Base-by-base conservation (phyloP, 2,113 vertebrate species). In the Xiphophorus maculatus region DNA sequence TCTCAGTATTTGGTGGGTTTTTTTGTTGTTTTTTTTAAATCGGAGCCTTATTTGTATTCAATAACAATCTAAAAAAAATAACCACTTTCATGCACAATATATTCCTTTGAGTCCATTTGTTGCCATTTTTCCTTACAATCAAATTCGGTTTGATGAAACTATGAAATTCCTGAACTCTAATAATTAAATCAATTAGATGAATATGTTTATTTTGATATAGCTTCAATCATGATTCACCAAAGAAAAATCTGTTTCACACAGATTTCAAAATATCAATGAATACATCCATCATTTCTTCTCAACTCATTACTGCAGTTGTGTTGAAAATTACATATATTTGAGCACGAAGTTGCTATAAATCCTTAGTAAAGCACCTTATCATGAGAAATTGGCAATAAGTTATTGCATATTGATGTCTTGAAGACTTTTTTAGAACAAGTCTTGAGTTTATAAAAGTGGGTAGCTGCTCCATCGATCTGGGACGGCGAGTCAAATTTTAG, bases 401-500 rank as follows among this genome's bases (percentile, higher is more conserved):
- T 67, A 32, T 66, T 61, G 65, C 28, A 65, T 78, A 71, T 42
- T 69, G 54, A 86, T 76, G 8, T n/a, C 69, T 71, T 67, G 27
- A 69, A 85, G 81, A 73, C 0, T 4, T 54, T 82, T 78, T 73
- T 62, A 33, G 79, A 51, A 63, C 17, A 61, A 62, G 44, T 44
- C 60, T 76, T 69, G 48, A 80, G 51, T 4, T 22, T 69, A 32
- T 71, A 65, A 73, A 63, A 42, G 70, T 15, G 58, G 66, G 42
- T 17, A 66, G 71, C 74, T 63, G 29, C 66, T 30, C 75, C 85
- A 90, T 92, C 61, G 84, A 91, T 90, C 74, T 19, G 25, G 33
- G 63, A 76, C 61, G 76, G 68, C 67, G 48, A 84, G 84, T 87
- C 83, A 90, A 90, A 90, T 82, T 84, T 86, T 77, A 74, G 37